Base-by-base conservation (phyloP, 2,888 invertebrate species). In the Eulithis testata region DNA sequence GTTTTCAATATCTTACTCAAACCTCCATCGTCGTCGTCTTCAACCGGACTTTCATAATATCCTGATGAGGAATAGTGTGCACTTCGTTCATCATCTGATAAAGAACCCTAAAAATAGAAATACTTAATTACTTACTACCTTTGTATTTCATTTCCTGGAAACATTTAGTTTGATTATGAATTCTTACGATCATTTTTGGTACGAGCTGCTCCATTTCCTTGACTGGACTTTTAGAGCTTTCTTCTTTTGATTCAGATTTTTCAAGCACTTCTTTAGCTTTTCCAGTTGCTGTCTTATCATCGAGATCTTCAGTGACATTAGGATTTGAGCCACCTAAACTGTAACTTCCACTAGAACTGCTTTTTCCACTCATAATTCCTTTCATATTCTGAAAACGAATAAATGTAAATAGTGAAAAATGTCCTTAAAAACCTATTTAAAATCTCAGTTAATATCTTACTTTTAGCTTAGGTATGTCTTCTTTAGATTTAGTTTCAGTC, bases 11-110 rank as follows among this genome's bases (percentile, higher is more conserved):
- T 71, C 87, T 79, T 88, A 92, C 93, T 94, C 83, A 93, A 86
- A 58, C 94, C 93, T 68, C 91, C 93, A 73, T 91, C 89, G 75
- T 94, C 95, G 74, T 94, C 95, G 76, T 96, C 96, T 68, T 96
- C 96, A 50, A 94, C 94, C 11, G 96, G 95, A 81, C 96, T 96
- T 84, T 96, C 96, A 80, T 96, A 96, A 84, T 96, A 96, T 1
- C 96, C 96, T 3, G 96, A 96, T 5, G 96, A 96, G 43, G 96
- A 96, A 84, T 96, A 96, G 69, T 95, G 95, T 70, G 94, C 95
- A 86, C 95, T 95, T 81, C 95, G 90, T 81, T 96, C 96, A 76
- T 96, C 96, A 76, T 96, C 96, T 7, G 95, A 95, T 63, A 95
- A 79, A 7, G 96, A 95, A 60, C 94, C 93, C 89, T 95, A 85